Evolutionary conservation across 1,140 invertebrate genomes (phyloP).

Genomic region (Venturia canescens): DNA sequence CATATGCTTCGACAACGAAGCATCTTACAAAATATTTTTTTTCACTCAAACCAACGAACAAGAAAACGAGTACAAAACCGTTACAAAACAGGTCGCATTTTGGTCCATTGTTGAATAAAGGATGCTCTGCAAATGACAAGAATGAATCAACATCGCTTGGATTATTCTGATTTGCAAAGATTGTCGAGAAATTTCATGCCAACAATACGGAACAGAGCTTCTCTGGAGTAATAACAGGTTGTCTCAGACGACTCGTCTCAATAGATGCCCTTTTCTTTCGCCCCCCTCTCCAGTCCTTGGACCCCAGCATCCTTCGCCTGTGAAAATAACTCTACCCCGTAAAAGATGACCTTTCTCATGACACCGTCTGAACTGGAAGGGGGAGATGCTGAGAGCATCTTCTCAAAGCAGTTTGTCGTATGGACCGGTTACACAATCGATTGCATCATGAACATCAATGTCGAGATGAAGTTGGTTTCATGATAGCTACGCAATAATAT

Average conservation of each 20-base stretch:
- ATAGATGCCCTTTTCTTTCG: background rate
- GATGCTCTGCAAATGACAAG: background rate
- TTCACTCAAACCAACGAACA: too few relatives aligned
- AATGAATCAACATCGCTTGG: background rate
- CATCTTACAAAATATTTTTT: too few relatives aligned
- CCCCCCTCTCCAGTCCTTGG: background rate
- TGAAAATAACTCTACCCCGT: background rate
- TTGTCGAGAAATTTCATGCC: background rate
- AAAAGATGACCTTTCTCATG: slow-evolving; percentile 32
- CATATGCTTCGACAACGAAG: too few relatives aligned
- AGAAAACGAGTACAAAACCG: too few relatives aligned
- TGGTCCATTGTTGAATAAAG: too few relatives aligned
- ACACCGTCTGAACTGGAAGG: background rate
- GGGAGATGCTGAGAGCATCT: slow-evolving; percentile 1
- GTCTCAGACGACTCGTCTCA: background rate
- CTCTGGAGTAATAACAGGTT: background rate
- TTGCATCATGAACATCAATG: background rate
- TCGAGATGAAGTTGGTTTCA: too few relatives aligned
- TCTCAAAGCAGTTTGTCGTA: background rate
- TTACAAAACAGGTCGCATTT: too few relatives aligned
- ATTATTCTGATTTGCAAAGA: background rate
- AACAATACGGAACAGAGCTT: slow-evolving; percentile 5
- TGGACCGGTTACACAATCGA: background rate
- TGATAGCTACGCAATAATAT: too few relatives aligned
- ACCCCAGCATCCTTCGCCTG: slow-evolving; percentile 15